Evolutionary conservation across 1,140 invertebrate species (phyloP).

Genomic region (Scaptomyza hsui): DNA sequence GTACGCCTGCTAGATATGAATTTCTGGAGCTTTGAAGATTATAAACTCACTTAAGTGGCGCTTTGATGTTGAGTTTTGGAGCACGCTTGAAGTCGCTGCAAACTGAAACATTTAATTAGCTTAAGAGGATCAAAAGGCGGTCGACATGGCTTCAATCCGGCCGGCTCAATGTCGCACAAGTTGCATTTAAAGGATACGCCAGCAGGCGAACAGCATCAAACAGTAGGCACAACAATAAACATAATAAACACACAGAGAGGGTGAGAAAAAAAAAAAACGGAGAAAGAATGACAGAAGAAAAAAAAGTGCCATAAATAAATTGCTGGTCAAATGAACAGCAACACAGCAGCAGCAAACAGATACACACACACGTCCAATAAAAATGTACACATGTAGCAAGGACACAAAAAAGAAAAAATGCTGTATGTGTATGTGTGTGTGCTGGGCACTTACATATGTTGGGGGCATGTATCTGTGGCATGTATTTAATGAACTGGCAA

Average conservation of each 20-base stretch:
- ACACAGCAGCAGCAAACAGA: slow-evolving; percentile 22
- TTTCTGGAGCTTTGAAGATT: slow-evolving; percentile 84
- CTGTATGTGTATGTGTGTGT: slow-evolving; percentile 17
- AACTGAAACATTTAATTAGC: slow-evolving; percentile 56
- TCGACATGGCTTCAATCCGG: slow-evolving; percentile 26
- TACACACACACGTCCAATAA: slow-evolving; percentile 19
- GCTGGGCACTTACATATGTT: slow-evolving; percentile 58
- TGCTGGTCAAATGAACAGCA: slow-evolving; percentile 65
- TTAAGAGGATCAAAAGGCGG: slow-evolving; percentile 76
- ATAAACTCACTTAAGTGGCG: slow-evolving; percentile 71
- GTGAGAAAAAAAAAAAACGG: background rate
- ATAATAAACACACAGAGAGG: background rate
- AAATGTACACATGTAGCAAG: slow-evolving; percentile 16
- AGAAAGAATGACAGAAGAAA: slow-evolving; percentile 9
- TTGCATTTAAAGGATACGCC: slow-evolving; percentile 82
- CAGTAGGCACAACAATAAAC: background rate
- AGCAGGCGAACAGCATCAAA: slow-evolving; percentile 69
- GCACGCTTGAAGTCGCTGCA: slow-evolving; percentile 60
- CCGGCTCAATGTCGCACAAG: slow-evolving; percentile 58
- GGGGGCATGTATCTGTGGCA: slow-evolving; percentile 77
- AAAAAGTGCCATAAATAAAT: slow-evolving; percentile 71
- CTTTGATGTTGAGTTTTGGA: slow-evolving; percentile 74
- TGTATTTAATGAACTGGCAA: slow-evolving; percentile 83
- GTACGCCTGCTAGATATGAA: slow-evolving; percentile 70
- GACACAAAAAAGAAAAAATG: slow-evolving; percentile 5